A percentile compares a stretch with the other conserved stretches of the same genome.
phyloP scores from a whole-genome alignment of 2,797 vertebrate species.

The Neosalanx taihuensis region DNA sequence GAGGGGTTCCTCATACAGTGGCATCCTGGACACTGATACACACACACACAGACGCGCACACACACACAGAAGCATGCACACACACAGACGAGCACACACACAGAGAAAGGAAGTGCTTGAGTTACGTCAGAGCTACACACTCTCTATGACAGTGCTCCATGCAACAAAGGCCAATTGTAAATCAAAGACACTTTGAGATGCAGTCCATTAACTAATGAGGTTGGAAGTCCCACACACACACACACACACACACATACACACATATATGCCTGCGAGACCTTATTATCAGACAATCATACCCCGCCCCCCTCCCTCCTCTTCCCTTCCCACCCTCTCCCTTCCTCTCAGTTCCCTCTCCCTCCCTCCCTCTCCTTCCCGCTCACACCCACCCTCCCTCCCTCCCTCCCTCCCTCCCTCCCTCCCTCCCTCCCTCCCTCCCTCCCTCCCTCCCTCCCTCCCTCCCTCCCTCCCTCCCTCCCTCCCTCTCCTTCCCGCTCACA shows the following conservation, averaged over 20 bases:
- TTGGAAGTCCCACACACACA: background rate
- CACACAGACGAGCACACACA: slow-evolving; percentile 21
- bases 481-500: no score
- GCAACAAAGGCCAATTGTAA: slow-evolving; percentile 31
- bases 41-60: slow-evolving; percentile 30
- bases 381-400: no score
- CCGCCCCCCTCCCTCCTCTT: slow-evolving; percentile 1
- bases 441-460: no score
- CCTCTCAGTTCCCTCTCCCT: background rate
- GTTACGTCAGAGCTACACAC: slow-evolving; percentile 10
- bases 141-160: slow-evolving; percentile 26
- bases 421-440: no score
- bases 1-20: slow-evolving; percentile 16
- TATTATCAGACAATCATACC: background rate
- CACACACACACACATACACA: slow-evolving; percentile 1
- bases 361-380: background rate
- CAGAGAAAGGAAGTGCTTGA: slow-evolving; percentile 3
- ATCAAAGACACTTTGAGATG: slow-evolving; percentile 23
- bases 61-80: no score
- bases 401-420: no score
- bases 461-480: no score
- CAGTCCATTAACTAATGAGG: slow-evolving; percentile 46
- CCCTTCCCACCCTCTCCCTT: background rate
- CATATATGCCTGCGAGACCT: slow-evolving; percentile 1
- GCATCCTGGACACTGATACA: slow-evolving; percentile 26